Conservation (phyloP, 2,888 invertebrate genomes). For the Adela reaumurella region DNA sequence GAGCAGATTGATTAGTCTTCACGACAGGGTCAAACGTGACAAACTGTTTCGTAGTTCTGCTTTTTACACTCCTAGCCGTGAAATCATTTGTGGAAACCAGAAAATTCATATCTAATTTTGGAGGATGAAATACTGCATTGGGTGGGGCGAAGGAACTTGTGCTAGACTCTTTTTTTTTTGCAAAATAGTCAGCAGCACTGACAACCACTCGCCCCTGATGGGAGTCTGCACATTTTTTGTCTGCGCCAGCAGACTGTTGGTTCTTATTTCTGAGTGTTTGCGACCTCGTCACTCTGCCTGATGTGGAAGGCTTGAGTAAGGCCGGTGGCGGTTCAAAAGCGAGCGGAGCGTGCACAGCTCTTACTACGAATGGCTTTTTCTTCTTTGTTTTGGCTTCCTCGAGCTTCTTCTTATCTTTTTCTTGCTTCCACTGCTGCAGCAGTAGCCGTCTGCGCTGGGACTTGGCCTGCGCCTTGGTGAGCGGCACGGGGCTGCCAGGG, state of each 20-base stretch:
- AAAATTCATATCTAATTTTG: slow-evolving; percentile 19
- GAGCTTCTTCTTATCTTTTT: slow-evolving; percentile 35
- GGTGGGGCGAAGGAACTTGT: slow-evolving; percentile 49
- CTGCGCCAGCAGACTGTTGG: not conserved
- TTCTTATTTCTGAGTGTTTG: slow-evolving; percentile 19
- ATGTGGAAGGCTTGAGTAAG: slow-evolving; percentile 29
- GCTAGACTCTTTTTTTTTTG: not conserved
- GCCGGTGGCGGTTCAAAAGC: slow-evolving; percentile 22
- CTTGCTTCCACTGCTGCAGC: slow-evolving; percentile 40
- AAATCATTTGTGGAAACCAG: slow-evolving; percentile 3
- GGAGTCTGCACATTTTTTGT: no score
- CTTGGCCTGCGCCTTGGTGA: slow-evolving; percentile 19
- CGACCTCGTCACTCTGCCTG: slow-evolving; percentile 36
- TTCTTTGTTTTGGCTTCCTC: slow-evolving; percentile 23
- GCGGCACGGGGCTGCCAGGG: slow-evolving; percentile 17
- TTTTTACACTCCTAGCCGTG: slow-evolving; percentile 13
- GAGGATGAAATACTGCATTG: slow-evolving; percentile 50
- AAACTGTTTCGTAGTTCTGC: slow-evolving; percentile 12
- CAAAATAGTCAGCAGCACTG: not conserved
- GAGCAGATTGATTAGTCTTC: not conserved
- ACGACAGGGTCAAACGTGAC: slow-evolving; percentile 2
- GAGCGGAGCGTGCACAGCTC: slow-evolving; percentile 20
- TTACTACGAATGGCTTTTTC: slow-evolving; percentile 37
- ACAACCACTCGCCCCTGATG: not conserved
- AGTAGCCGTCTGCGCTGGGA: slow-evolving; percentile 28